Evolutionary conservation across 2,888 invertebrate species (phyloP).

Genomic region (Syrphus vitripennis): DNA sequence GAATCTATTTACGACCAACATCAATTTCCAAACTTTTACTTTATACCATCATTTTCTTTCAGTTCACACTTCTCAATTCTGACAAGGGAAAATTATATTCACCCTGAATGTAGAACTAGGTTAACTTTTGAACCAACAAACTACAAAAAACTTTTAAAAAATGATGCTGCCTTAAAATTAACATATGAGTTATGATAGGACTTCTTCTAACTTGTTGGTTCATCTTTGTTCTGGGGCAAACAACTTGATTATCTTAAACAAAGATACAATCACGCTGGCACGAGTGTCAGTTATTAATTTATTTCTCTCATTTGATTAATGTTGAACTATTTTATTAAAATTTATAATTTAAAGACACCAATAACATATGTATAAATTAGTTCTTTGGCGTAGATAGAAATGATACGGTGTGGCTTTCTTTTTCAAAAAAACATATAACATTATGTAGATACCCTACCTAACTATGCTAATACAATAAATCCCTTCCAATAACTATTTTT

Average conservation of each 20-base stretch:
- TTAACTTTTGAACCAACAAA: not conserved
- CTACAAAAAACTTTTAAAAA: not conserved
- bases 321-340: constrained; percentile 7
- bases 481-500: not conserved
- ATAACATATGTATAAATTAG: constrained; percentile 4
- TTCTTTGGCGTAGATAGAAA: not conserved
- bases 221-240: constrained; percentile 29
- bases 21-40: no score
- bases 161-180: constrained; percentile 3
- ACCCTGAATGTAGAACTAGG: not conserved
- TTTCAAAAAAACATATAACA: not conserved
- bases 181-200: constrained; percentile 10
- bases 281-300: constrained; percentile 28
- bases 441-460: not conserved
- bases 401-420: constrained; percentile 3
- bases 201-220: constrained; percentile 4
- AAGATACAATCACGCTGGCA: constrained; percentile 13
- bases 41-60: no score
- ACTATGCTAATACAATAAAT: not conserved
- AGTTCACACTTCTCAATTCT: not conserved
- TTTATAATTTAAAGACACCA: not conserved
- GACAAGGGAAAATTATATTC: not conserved
- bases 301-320: constrained; percentile 19
- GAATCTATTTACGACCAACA: no score
- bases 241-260: constrained; percentile 12